A percentile compares a stretch with the other conserved stretches of the same genome.
Evolutionary conservation across 2,113 vertebrate species (phyloP).

Genomic region (Herpetotheres cachinnans): DNA sequence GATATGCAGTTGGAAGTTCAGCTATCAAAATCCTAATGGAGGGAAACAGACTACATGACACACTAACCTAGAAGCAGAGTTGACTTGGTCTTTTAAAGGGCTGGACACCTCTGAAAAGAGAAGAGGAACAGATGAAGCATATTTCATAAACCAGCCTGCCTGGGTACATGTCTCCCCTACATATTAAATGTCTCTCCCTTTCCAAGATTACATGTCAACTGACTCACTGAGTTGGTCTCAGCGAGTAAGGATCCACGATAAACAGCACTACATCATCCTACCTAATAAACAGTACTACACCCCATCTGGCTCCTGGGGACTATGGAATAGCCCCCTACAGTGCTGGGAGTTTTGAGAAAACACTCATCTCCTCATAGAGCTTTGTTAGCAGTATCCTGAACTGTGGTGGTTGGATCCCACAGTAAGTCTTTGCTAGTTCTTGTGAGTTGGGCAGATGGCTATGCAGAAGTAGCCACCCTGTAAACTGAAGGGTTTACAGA

Average conservation of each 20-base stretch:
- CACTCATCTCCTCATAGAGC: neutral
- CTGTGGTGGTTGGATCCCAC: neutral
- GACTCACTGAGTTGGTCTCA: neutral
- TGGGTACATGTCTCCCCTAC: neutral
- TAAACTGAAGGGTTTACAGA: neutral
- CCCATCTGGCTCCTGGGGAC: neutral
- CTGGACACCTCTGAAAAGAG: conserved; percentile 37
- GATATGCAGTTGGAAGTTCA: neutral
- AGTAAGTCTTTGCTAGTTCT: neutral
- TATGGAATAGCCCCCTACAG: neutral
- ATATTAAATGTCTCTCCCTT: neutral
- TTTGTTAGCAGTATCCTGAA: neutral
- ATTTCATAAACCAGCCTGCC: neutral
- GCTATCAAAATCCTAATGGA: neutral
- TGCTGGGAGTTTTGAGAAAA: neutral
- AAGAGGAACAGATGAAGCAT: conserved; percentile 29
- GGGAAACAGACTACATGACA: neutral
- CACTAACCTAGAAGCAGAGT: conserved; percentile 41
- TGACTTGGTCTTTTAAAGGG: conserved; percentile 34
- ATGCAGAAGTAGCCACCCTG: neutral
- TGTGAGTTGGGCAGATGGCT: neutral
- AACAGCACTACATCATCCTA: neutral
- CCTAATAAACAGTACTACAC: neutral
- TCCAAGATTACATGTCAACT: neutral
- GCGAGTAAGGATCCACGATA: neutral